Evolutionary conservation across 2,888 invertebrate species (phyloP).

Genomic region (Volucella zonaria): DNA sequence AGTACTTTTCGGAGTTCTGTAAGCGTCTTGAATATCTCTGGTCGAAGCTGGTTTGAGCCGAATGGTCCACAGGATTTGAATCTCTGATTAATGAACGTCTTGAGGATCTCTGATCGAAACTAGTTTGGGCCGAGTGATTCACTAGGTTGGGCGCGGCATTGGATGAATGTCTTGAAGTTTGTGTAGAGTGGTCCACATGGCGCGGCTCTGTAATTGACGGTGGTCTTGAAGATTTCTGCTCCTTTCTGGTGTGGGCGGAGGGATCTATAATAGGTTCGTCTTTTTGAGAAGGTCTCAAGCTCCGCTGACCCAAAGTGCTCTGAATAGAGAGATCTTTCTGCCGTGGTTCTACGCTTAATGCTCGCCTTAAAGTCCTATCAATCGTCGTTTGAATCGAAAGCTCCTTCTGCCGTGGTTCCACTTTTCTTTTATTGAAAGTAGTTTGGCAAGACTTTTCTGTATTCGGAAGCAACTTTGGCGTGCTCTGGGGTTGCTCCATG

Average conservation of each 20-base stretch:
- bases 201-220: too few relatives aligned
- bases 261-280: too few relatives aligned
- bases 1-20: constrained; percentile 74
- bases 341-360: too few relatives aligned
- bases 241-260: too few relatives aligned
- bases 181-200: too few relatives aligned
- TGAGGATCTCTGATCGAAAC: background rate
- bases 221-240: too few relatives aligned
- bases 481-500: constrained; percentile 56
- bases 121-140: background rate
- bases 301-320: too few relatives aligned
- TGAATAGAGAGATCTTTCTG: background rate
- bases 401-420: background rate
- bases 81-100: too few relatives aligned
- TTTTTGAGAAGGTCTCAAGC: too few relatives aligned
- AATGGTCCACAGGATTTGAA: constrained; percentile 17
- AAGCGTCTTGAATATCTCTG: background rate
- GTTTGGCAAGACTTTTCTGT: constrained; percentile 39
- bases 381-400: too few relatives aligned
- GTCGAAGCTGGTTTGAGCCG: constrained; percentile 60
- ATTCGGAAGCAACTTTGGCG: constrained; percentile 38
- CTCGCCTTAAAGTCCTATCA: background rate
- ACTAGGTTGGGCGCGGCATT: too few relatives aligned
- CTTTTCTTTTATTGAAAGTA: constrained; percentile 4
- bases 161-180: too few relatives aligned